These are phyloP conservation scores for Watersipora subatra DNA, from an alignment of 1,140 invertebrate genomes.

Conservation along the genomic window DNA sequence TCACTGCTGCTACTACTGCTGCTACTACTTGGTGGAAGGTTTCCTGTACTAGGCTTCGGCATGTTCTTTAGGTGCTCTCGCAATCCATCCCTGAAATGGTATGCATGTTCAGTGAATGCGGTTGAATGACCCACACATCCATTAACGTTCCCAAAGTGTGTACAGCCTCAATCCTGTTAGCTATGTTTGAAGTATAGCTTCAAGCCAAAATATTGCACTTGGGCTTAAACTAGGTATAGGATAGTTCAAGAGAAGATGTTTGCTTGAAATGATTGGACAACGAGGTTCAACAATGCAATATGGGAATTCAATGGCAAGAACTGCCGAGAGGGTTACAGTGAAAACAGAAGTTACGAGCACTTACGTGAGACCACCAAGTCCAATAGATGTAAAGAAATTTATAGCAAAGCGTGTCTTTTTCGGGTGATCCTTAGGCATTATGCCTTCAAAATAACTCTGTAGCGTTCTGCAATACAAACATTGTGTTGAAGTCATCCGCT, in stretches of 20 bases:
- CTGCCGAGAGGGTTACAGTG: neutral
- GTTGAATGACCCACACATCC: too few species aligned
- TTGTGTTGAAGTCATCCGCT: neutral
- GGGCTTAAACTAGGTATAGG: too few species aligned
- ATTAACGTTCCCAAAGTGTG: too few species aligned
- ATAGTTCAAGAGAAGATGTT: too few species aligned
- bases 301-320: slow-evolving; percentile 1
- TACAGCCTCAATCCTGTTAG: too few species aligned
- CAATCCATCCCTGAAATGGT: slow-evolving; percentile 57
- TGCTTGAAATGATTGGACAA: neutral
- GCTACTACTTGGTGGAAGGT: neutral
- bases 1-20: neutral
- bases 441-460: slow-evolving; percentile 69
- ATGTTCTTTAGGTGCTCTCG: slow-evolving; percentile 74
- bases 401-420: slow-evolving; percentile 94
- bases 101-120: too few species aligned
- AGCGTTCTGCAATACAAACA: slow-evolving; percentile 55
- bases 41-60: slow-evolving; percentile 46
- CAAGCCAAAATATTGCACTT: too few species aligned
- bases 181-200: slow-evolving; percentile 2
- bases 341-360: slow-evolving; percentile 19
- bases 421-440: slow-evolving; percentile 90
- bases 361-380: slow-evolving; percentile 82
- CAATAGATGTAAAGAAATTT: slow-evolving; percentile 98
- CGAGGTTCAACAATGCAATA: neutral